phyloP scores from a whole-genome alignment of 2,113 vertebrate species.

The Rhinolophus ferrumequinum region DNA sequence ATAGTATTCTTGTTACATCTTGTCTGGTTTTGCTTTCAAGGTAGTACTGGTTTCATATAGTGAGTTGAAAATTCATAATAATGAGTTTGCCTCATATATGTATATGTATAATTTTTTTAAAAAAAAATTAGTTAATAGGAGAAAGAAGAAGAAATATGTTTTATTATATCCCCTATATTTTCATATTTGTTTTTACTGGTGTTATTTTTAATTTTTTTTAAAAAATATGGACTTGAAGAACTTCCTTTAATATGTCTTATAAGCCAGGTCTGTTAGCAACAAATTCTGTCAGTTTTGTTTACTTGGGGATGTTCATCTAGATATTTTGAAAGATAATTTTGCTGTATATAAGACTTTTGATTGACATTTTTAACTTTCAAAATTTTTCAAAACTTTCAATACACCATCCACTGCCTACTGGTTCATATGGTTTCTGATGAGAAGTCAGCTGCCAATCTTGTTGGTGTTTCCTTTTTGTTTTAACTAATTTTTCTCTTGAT shows the following conservation, averaged over 20 bases:
- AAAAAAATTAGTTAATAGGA: not conserved
- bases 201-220: not conserved
- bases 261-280: not conserved
- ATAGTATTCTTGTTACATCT: not conserved
- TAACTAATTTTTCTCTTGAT: not conserved
- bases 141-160: not conserved
- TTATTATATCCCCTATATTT: not conserved
- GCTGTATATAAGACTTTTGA: not conserved
- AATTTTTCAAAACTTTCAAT: not conserved
- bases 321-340: not conserved
- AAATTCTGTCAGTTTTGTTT: not conserved
- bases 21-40: not conserved
- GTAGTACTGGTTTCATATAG: not conserved
- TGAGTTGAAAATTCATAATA: not conserved
- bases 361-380: not conserved
- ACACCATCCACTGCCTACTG: not conserved
- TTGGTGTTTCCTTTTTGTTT: not conserved
- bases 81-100: not conserved
- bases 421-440: not conserved
- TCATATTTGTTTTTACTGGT: not conserved
- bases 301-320: not conserved
- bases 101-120: not conserved
- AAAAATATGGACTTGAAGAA: not conserved
- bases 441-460: not conserved
- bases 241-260: not conserved